Conservation (phyloP, 2,797 vertebrate species). For the Falco cherrug region DNA sequence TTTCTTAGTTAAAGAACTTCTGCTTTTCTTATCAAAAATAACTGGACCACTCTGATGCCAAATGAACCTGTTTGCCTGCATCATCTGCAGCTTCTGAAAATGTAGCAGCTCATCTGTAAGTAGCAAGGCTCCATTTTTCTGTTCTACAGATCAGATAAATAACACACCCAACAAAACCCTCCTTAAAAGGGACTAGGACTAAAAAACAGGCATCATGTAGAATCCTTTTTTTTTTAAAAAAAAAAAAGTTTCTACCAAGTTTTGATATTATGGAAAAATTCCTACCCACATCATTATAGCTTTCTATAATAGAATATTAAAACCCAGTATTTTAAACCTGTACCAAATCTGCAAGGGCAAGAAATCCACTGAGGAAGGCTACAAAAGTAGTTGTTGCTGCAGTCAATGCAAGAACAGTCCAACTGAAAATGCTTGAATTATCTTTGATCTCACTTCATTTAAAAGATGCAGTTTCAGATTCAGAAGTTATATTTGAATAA, state of each 20-base stretch:
- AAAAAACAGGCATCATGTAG: not conserved
- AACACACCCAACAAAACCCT: not conserved
- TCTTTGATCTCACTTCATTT: not conserved
- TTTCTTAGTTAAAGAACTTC: not conserved
- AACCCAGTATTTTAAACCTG: not conserved
- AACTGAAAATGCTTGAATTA: not conserved
- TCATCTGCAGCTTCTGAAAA: not conserved
- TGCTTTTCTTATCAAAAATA: not conserved
- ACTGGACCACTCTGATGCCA: not conserved
- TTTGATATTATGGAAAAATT: not conserved
- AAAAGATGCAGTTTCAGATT: not conserved
- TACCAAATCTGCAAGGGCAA: not conserved
- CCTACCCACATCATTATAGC: not conserved
- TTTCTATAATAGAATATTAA: not conserved
- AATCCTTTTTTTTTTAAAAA: not conserved
- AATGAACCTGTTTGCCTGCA: not conserved
- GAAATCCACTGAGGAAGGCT: not conserved
- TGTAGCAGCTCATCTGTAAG: not conserved
- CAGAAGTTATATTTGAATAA: not conserved
- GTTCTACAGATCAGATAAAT: not conserved
- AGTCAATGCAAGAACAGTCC: not conserved
- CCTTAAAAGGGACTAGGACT: not conserved
- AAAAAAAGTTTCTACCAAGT: not conserved
- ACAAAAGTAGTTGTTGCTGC: not conserved
- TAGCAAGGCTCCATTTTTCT: not conserved